Conservation (phyloP, 2,113 vertebrate species). For the Otus sunia region DNA sequence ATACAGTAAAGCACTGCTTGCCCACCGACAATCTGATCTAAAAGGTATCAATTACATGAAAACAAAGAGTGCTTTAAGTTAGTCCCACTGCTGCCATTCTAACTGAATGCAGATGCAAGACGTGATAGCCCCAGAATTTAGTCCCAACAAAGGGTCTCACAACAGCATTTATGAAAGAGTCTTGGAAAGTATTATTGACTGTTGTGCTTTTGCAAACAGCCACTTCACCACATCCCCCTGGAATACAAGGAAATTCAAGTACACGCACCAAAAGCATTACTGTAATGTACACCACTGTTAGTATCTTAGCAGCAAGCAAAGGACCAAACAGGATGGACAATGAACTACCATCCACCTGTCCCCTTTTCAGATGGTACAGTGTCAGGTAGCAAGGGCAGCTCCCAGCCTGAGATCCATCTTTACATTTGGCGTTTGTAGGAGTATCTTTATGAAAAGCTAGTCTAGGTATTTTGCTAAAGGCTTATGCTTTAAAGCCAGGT, state of each 20-base stretch:
- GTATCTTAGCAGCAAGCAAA: slow-evolving; percentile 26
- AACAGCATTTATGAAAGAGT: neutral
- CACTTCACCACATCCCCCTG: neutral
- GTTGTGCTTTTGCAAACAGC: neutral
- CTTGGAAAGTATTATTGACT: neutral
- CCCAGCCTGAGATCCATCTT: neutral
- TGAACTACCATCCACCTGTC: neutral
- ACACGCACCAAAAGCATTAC: neutral
- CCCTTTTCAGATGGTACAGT: neutral
- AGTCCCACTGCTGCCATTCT: neutral
- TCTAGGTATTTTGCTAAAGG: neutral
- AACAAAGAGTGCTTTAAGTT: neutral
- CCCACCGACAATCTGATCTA: neutral
- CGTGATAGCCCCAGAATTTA: neutral
- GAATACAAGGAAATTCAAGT: neutral
- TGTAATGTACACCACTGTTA: slow-evolving; percentile 27
- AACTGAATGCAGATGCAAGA: neutral
- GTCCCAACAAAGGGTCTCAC: neutral
- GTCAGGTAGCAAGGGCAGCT: neutral
- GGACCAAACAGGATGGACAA: neutral
- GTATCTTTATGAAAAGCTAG: neutral
- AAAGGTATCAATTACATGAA: neutral
- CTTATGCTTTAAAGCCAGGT: neutral
- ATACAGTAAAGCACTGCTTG: neutral
- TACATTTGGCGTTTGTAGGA: neutral